Percentiles rank a stretch among this genome's conserved stretches.
These are phyloP conservation scores for Perodicticus potto DNA, from an alignment of 2,797 vertebrate species.

Conservation along the genomic window DNA sequence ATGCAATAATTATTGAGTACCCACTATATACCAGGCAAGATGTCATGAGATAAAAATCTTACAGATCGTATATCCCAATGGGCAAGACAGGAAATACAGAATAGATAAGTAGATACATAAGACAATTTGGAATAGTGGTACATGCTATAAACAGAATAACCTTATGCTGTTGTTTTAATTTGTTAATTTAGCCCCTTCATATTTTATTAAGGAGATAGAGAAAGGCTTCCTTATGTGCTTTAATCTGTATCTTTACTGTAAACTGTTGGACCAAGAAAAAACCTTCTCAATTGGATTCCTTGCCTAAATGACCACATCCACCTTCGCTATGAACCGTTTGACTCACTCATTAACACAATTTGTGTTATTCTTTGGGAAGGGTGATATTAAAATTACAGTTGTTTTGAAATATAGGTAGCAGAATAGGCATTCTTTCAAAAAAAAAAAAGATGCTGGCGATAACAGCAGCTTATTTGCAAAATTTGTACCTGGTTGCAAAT, in stretches of 20 bases:
- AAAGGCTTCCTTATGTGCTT: neutral
- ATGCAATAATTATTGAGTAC: neutral
- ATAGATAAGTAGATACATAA: neutral
- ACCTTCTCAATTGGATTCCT: neutral
- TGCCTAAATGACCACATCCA: neutral
- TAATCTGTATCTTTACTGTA: neutral
- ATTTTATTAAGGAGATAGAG: neutral
- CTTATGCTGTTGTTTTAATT: neutral
- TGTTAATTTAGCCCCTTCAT: neutral
- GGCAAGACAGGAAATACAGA: neutral
- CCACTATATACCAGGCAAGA: neutral
- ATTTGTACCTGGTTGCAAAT: neutral
- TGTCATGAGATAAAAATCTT: neutral
- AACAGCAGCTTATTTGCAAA: neutral
- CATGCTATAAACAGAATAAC: neutral
- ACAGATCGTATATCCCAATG: no score
- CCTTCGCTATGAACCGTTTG: neutral
- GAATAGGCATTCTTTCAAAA: neutral
- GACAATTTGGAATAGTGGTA: neutral
- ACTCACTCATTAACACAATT: neutral
- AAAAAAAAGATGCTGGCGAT: neutral
- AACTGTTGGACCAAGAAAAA: neutral
- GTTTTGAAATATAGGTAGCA: neutral
- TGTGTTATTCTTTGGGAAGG: neutral
- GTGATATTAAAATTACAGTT: neutral